Percentiles rank a stretch among this genome's conserved stretches.
These are phyloP conservation scores for Nomada ruficornis DNA, from an alignment of 2,888 invertebrate genomes.

Conservation along the genomic window DNA sequence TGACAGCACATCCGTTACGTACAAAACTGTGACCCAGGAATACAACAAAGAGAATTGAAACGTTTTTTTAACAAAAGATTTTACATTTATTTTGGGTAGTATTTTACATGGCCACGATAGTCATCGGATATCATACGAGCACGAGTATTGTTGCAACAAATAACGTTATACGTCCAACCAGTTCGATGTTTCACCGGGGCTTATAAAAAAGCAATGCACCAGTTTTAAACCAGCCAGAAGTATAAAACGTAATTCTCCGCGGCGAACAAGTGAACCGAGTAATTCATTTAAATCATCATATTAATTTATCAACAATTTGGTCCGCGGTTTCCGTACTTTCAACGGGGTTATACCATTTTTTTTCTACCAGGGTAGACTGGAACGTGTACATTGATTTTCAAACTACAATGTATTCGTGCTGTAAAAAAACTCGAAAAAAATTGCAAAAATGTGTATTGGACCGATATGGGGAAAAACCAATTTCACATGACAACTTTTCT, in stretches of 20 bases:
- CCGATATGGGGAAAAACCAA: neutral
- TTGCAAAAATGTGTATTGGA: neutral
- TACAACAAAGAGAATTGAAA: neutral
- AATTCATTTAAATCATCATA: neutral
- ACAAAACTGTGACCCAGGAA: neutral
- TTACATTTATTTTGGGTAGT: slow-evolving; percentile 14
- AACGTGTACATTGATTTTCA: neutral
- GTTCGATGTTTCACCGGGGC: neutral
- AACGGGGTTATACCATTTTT: neutral
- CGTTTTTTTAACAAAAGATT: slow-evolving; percentile 5
- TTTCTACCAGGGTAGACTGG: neutral
- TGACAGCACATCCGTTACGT: neutral
- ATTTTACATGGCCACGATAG: neutral
- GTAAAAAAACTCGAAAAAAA: neutral
- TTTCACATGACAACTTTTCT: neutral
- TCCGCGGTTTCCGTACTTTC: neutral
- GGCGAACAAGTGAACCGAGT: neutral
- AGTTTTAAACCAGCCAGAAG: neutral
- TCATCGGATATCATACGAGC: neutral
- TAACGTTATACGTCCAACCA: neutral
- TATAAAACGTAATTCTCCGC: neutral
- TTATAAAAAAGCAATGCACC: neutral
- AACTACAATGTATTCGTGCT: neutral
- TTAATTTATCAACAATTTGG: neutral
- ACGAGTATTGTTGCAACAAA: neutral